A percentile compares a stretch with the other conserved stretches of the same genome.
phyloP scores from a whole-genome alignment of 2,888 invertebrate genomes.

The Cheilosia vulpina region DNA sequence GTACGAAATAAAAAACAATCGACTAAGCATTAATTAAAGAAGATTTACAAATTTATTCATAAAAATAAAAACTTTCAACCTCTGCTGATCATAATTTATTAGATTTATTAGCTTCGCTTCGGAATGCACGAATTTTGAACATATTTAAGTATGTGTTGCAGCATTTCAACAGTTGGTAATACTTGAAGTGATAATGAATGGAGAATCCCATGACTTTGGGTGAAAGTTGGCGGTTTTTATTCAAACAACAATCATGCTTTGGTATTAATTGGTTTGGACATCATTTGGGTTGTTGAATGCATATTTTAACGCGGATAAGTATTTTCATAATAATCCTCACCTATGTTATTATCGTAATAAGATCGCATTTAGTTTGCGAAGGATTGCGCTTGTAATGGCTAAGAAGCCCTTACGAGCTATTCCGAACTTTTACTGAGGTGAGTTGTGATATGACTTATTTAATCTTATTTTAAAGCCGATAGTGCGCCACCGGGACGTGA shows the following conservation, averaged over 20 bases:
- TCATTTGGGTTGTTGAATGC: no score
- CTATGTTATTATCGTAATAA: no score
- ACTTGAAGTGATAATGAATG: background rate
- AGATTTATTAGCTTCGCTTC: background rate
- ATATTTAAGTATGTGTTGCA: background rate
- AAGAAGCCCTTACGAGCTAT: no score
- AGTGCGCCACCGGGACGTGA: no score
- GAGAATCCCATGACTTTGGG: background rate
- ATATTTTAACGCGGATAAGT: no score
- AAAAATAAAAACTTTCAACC: background rate
- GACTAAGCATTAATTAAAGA: background rate
- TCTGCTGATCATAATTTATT: background rate
- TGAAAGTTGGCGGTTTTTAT: background rate
- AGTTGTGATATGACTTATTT: no score
- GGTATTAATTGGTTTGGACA: no score
- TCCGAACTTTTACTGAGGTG: no score
- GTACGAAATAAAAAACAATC: background rate
- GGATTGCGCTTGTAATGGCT: no score
- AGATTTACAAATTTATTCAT: background rate
- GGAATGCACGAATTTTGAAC: background rate
- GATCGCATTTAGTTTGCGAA: no score
- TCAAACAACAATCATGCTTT: background rate
- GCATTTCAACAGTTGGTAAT: background rate
- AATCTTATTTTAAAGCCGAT: no score
- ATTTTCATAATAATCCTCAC: no score